A percentile compares a stretch with the other conserved stretches of the same genome.
Evolutionary conservation across 2,888 invertebrate species (phyloP).

Genomic region (Sisyra nigra): DNA sequence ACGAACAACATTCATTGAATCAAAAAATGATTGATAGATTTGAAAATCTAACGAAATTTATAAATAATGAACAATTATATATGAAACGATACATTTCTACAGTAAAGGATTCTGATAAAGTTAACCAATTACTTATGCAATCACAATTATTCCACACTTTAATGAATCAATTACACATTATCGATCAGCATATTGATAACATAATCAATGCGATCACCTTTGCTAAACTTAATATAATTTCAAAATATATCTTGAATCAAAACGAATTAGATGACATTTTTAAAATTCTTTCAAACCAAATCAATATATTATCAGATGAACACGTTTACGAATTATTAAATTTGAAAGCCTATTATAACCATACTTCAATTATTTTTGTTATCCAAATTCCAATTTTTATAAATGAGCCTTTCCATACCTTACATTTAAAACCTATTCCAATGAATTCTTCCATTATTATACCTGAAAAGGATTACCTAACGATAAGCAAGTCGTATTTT

Average conservation of each 20-base stretch:
- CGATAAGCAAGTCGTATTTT: not conserved
- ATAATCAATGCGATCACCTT: not conserved
- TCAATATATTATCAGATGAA: not conserved
- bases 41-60: not conserved
- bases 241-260: not conserved
- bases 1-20: not conserved
- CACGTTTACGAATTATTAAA: too few species aligned
- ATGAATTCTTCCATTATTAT: not conserved
- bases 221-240: not conserved
- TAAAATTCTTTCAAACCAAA: not conserved
- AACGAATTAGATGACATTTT: not conserved
- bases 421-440: not conserved
- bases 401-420: not conserved
- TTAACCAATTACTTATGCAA: not conserved
- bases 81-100: not conserved
- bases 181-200: not conserved
- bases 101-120: not conserved
- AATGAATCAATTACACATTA: not conserved
- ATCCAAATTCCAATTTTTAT: not conserved
- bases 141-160: not conserved
- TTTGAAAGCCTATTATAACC: conserved; percentile 1
- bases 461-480: not conserved
- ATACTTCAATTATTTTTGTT: conserved; percentile 2
- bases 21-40: not conserved
- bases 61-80: not conserved